phyloP scores from a whole-genome alignment of 2,113 vertebrate species.

The Gadus macrocephalus region DNA sequence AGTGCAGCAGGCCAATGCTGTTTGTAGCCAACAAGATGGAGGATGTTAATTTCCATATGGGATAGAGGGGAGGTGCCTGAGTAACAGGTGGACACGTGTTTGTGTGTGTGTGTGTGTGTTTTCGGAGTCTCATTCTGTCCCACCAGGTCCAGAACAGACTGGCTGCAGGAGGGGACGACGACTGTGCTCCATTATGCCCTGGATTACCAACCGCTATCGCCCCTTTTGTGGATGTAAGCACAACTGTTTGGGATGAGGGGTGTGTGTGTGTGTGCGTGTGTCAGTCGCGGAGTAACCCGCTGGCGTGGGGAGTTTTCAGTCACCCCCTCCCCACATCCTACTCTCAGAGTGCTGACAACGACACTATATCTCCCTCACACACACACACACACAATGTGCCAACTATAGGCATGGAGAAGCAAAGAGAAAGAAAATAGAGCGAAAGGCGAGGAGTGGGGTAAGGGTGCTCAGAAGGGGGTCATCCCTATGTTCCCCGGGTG shows the following conservation, averaged over 20 bases:
- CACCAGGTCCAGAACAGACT: conserved; percentile 61
- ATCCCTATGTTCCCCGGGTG: too few species aligned
- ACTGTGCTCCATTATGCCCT: conserved; percentile 51
- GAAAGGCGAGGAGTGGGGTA: not conserved
- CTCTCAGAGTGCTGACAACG: conserved; percentile 61
- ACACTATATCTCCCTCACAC: conserved; percentile 54
- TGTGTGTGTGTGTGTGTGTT: not conserved
- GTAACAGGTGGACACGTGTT: conserved; percentile 11
- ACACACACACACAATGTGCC: conserved; percentile 50
- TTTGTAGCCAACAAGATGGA: too few species aligned
- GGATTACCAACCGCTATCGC: conserved; percentile 67
- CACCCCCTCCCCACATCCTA: conserved; percentile 18
- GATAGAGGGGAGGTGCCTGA: not conserved
- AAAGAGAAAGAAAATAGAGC: not conserved
- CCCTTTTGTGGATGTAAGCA: conserved; percentile 70
- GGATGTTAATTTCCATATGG: too few species aligned
- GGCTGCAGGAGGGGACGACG: conserved; percentile 39
- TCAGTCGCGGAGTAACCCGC: conserved; percentile 60
- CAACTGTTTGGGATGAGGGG: conserved; percentile 40
- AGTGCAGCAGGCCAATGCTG: too few species aligned
- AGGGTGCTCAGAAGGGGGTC: not conserved
- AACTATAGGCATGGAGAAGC: conserved; percentile 55
- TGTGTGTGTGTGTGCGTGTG: conserved; percentile 1
- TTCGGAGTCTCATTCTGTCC: conserved; percentile 14
- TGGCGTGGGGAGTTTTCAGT: conserved; percentile 68